A percentile compares a stretch with the other conserved stretches of the same genome.
Evolutionary conservation across 2,888 invertebrate genomes (phyloP).

Genomic region (Ornithoptera priamus): DNA sequence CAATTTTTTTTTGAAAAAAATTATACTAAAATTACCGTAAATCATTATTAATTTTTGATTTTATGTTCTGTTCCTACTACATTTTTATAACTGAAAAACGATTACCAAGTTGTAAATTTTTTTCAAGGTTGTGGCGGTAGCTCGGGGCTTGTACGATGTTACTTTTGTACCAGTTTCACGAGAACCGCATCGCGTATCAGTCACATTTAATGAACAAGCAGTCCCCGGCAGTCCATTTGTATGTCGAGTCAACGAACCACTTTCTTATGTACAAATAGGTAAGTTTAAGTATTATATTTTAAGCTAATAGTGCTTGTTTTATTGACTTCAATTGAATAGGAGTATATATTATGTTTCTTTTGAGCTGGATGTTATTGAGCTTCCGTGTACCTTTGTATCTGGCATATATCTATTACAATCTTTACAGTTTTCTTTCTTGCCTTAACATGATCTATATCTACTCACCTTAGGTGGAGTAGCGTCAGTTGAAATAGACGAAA

Average conservation of each 20-base stretch:
- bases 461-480: conserved; percentile 68
- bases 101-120: not conserved
- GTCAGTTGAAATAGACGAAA: conserved; percentile 81
- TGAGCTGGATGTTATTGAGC: no score
- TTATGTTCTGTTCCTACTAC: not conserved
- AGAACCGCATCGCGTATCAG: conserved; percentile 94
- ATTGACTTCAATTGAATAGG: no score
- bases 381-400: not conserved
- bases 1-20: no score
- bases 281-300: not conserved
- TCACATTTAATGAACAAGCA: conserved; percentile 95
- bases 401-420: not conserved
- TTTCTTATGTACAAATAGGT: conserved; percentile 83
- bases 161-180: conserved; percentile 95
- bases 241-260: conserved; percentile 86
- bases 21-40: not conserved
- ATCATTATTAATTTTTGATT: not conserved
- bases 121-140: conserved; percentile 89
- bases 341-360: no score
- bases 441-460: not conserved
- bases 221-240: conserved; percentile 95
- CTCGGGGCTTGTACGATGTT: conserved; percentile 94
- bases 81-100: no score
- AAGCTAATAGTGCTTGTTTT: no score
- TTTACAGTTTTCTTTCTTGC: not conserved